Base-by-base conservation (phyloP, 1,140 invertebrate species). In the Gryllus bimaculatus region DNA sequence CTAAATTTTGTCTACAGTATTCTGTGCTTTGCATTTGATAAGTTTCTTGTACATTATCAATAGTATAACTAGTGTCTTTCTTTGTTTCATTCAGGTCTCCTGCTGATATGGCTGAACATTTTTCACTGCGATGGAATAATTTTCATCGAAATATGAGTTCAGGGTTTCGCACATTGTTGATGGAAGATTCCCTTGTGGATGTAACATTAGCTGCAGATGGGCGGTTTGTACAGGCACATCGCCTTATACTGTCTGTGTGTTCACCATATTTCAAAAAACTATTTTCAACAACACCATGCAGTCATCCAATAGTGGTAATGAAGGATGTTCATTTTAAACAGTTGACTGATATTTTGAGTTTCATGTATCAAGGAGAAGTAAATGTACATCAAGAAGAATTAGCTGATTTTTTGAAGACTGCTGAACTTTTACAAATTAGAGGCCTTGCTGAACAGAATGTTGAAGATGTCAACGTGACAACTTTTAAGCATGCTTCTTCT, bases 321-420 rank as follows among this genome's bases (percentile, higher is more conserved):
- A 94, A 94, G 88, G 93, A 94, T 85, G 91, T 94, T 84, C 90
- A 90, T 85, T 91, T 92, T 85, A 87, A 88, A 80, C 92, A 93
- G 81, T 86, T 95, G 82, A 91, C 90, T 86, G 91, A 93, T 85
- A 89, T 95, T 82, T 89, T 95, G 83, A 91, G 93, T 84, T 95
- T 95, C 86, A 95, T 95, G 91, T 95, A 95, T 84, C 91, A 92
- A 87, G 94, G 94, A 81, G 93, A 95, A 88, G 93, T 95, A 76
- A 94, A 94, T 88, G 92, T 95, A 82, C 92, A 90, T 83, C 92
- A 95, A 87, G 92, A 94, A 84, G 93, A 94, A 82, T 89, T 95
- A 84, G 89, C 91, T 80, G 90, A 91, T 79, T 94, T 95, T 85
- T 90, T 95, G 83, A 94, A 93, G 88, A 93, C 93, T 83, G 94